A percentile compares a stretch with the other conserved stretches of the same genome.
Conservation (phyloP, 1,140 invertebrate genomes). For the Pomacea maculata region DNA sequence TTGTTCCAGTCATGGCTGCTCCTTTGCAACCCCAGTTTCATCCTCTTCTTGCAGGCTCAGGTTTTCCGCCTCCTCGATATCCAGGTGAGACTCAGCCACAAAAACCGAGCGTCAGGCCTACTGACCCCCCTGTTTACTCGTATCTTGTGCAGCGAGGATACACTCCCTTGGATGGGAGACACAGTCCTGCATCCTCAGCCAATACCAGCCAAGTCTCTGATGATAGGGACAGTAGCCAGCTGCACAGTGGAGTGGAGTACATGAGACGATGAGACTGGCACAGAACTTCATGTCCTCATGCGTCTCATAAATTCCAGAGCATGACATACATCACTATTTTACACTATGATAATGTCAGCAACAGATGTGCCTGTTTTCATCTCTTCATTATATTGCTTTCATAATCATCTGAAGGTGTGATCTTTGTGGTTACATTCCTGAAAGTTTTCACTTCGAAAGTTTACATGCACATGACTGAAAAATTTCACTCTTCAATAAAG, state of each 20-base stretch:
- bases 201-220: slow-evolving; percentile 23
- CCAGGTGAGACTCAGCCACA: slow-evolving; percentile 14
- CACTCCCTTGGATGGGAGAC: slow-evolving; percentile 28
- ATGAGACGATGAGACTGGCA: slow-evolving; percentile 35
- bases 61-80: slow-evolving; percentile 20
- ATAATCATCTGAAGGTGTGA: too few relatives aligned
- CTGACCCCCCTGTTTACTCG: slow-evolving; percentile 45
- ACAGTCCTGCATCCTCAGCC: slow-evolving; percentile 8
- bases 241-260: slow-evolving; percentile 39
- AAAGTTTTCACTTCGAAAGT: too few relatives aligned
- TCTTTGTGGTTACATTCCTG: too few relatives aligned
- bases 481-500: too few relatives aligned
- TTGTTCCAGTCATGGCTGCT: slow-evolving; percentile 19
- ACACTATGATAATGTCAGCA: too few relatives aligned
- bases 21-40: slow-evolving; percentile 7
- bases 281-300: not conserved
- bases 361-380: too few relatives aligned
- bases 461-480: too few relatives aligned
- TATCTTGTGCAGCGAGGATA: slow-evolving; percentile 52
- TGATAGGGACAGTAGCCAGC: slow-evolving; percentile 28
- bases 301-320: not conserved
- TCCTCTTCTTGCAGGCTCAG: not conserved
- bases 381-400: too few relatives aligned
- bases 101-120: slow-evolving; percentile 23
- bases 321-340: not conserved